Evolutionary conservation across 1,140 invertebrate species (phyloP), one percentile per base, ranked within the genome.

Genomic region (Pseudomyrmex flavicornis): DNA sequence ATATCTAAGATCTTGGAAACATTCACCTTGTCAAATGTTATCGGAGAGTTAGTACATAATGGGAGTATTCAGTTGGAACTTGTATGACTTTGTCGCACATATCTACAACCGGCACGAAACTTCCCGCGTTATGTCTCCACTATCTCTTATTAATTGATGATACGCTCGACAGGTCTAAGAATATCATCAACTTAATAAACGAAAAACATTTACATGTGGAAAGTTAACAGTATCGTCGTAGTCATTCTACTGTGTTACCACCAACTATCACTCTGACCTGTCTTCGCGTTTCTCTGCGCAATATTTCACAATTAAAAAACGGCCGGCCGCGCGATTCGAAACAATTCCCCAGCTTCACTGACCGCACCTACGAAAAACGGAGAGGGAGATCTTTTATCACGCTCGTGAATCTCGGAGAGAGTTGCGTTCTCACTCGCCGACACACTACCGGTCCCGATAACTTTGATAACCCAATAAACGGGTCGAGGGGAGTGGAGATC

Each of bases 391-490:
- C 22, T 52, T 63, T 82, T 62, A 82, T 82, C 70, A 20, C 12
- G 12, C 20, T 75, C 79, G 70, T 63, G 79, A 82, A 74, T 82
- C 79, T 65, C 54, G 35, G 35, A 17, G 15, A 56, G 15, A 56
- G 10, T 2, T 65, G 13, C 26, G 26, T 44, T 66, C 46, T 35
- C 12, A 59, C 79, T 52, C 44, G 79, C 46, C 54, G 56, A 72
- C 68, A 79, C 17, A 44, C 48, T 54, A 69, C 17, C 52, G 48
- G 4, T n/a, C 59, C 15, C 54, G 86, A 85, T 83, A 88, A 88
- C 84, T 83, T 83, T 69, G 86, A 89, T 89, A 89, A 89, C 62
- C 73, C 69, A 75, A 89, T 89, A 88, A 88, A 75, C 22, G 61
- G 52, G 26, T 17, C 35, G 48, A 4, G 20, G 17, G 5, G 17